Evolutionary conservation across 2,888 invertebrate species (phyloP).

Genomic region (Drepanosiphum platanoidis): DNA sequence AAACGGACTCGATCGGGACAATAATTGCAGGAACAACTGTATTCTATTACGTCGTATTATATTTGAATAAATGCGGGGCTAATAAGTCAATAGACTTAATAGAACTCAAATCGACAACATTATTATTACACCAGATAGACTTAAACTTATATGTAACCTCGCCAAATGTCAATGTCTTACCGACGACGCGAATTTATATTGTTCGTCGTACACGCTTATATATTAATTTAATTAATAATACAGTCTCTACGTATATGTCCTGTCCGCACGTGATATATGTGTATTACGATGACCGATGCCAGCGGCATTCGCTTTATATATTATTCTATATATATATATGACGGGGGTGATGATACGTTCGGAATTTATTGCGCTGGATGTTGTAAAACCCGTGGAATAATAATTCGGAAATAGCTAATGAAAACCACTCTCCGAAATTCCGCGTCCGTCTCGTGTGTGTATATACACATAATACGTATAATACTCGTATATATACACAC

Average conservation of each 20-base stretch:
- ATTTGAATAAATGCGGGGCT: too few species aligned
- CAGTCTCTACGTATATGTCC: background rate
- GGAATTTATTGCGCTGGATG: constrained; percentile 35
- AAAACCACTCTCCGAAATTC: constrained; percentile 36
- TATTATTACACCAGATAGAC: too few species aligned
- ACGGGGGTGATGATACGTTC: background rate
- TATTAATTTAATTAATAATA: background rate
- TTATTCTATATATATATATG: background rate
- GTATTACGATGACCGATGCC: background rate
- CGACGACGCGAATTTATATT: too few species aligned
- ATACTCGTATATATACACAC: background rate
- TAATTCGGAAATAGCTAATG: constrained; percentile 47
- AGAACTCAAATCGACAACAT: too few species aligned
- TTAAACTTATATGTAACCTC: too few species aligned
- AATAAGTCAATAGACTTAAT: too few species aligned
- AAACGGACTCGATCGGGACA: too few species aligned
- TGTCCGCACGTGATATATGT: too few species aligned
- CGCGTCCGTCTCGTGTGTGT: background rate
- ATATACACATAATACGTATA: background rate
- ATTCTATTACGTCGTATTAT: too few species aligned
- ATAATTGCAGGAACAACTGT: too few species aligned
- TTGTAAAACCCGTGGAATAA: constrained; percentile 35
- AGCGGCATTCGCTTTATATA: background rate
- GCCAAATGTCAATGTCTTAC: too few species aligned
- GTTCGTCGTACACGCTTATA: background rate